Percentiles rank a stretch among this genome's conserved stretches.
Conservation (phyloP, 2,888 invertebrate species). For the Zhengitettix transpicula region DNA sequence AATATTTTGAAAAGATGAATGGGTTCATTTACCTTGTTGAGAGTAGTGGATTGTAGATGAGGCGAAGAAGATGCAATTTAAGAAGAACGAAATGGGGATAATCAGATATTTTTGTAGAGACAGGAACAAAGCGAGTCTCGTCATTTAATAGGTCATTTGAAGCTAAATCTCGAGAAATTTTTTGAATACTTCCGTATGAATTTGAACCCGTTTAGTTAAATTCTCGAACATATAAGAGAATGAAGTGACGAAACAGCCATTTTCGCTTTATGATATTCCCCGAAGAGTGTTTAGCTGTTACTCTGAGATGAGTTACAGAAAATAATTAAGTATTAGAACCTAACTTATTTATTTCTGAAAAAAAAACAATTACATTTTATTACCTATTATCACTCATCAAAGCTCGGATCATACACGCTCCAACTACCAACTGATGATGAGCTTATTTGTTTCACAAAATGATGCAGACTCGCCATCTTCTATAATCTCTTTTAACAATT, state of each 20-base stretch:
- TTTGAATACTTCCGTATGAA: background rate
- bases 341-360: too few species aligned
- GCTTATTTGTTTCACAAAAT: background rate
- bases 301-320: background rate
- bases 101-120: background rate
- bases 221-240: background rate
- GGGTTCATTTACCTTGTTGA: background rate
- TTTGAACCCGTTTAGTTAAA: background rate
- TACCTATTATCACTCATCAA: background rate
- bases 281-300: background rate
- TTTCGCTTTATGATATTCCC: background rate
- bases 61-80: background rate
- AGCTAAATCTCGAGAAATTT: background rate
- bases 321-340: too few species aligned
- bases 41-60: background rate
- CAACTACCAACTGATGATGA: background rate
- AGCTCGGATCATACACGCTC: background rate
- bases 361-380: too few species aligned
- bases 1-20: background rate
- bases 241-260: background rate
- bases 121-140: background rate
- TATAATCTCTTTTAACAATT: background rate
- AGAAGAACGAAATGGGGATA: background rate
- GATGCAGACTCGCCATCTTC: background rate
- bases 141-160: background rate